Evolutionary conservation across 2,888 invertebrate species (phyloP).

Genomic region (Alsophila aescularia): DNA sequence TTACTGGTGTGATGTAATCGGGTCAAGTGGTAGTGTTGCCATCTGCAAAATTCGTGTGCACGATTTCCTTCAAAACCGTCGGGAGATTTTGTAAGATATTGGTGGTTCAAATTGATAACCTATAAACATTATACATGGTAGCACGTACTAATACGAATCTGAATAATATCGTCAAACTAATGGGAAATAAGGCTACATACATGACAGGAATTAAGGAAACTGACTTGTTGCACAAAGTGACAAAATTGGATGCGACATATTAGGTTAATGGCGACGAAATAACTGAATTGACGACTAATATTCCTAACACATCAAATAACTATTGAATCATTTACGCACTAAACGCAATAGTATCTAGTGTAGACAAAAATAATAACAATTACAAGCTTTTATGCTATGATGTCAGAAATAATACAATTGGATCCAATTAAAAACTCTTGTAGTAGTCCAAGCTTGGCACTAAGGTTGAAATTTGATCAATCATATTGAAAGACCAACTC

Average conservation of each 20-base stretch:
- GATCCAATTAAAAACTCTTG: not conserved
- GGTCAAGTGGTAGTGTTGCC: constrained; percentile 33
- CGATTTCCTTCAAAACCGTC: constrained; percentile 23
- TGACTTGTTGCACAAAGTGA: too few relatives aligned
- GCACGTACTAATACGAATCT: not conserved
- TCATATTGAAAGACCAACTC: not conserved
- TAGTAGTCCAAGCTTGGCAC: not conserved
- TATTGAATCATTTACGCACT: too few relatives aligned
- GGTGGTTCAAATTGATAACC: constrained; percentile 24
- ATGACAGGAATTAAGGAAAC: too few relatives aligned
- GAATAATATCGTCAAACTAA: not conserved
- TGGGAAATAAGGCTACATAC: too few relatives aligned
- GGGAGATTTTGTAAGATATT: constrained; percentile 21
- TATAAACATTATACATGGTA: not conserved
- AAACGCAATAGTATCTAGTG: too few relatives aligned
- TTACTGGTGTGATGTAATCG: constrained; percentile 27
- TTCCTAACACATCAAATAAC: too few relatives aligned
- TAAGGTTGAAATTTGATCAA: not conserved
- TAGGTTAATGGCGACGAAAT: too few relatives aligned
- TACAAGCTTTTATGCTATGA: too few relatives aligned
- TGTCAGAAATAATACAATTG: not conserved
- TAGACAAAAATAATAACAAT: too few relatives aligned
- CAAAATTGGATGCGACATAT: too few relatives aligned
- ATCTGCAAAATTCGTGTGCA: constrained; percentile 35
- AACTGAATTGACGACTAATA: too few relatives aligned